Evolutionary conservation across 2,888 invertebrate species (phyloP).

Genomic region (Cryptops parisi): DNA sequence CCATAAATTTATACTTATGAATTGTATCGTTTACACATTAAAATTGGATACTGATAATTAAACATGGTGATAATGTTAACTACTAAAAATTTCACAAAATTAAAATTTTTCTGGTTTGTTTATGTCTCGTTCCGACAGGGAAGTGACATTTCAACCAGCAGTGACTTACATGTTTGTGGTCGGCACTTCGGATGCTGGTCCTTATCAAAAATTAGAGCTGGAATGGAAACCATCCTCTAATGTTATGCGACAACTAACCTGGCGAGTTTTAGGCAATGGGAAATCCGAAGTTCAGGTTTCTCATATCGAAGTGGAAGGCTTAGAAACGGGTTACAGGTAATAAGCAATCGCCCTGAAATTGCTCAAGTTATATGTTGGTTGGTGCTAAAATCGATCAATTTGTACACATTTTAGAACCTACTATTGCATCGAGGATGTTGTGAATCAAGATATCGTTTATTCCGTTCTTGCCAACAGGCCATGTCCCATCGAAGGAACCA

Average conservation of each 20-base stretch:
- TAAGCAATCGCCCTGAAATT: no score
- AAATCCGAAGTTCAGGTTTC: neutral
- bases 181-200: neutral
- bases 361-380: no score
- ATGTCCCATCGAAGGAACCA: neutral
- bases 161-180: slow-evolving; percentile 1
- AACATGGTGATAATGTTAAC: no score
- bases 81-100: no score
- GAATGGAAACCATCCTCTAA: slow-evolving; percentile 5
- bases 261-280: slow-evolving; percentile 1
- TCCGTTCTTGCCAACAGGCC: neutral
- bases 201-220: neutral
- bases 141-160: slow-evolving; percentile 6
- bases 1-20: no score
- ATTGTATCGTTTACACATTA: no score
- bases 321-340: slow-evolving; percentile 7
- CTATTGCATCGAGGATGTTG: neutral
- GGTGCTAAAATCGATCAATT: neutral
- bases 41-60: no score
- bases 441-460: neutral
- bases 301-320: neutral
- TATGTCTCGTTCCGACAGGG: neutral
- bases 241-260: slow-evolving; percentile 2
- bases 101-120: neutral
- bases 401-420: neutral